Evolutionary conservation across 1,140 invertebrate genomes (phyloP), one percentile per base, ranked within the genome.

Genomic region (Tribolium castaneum): DNA sequence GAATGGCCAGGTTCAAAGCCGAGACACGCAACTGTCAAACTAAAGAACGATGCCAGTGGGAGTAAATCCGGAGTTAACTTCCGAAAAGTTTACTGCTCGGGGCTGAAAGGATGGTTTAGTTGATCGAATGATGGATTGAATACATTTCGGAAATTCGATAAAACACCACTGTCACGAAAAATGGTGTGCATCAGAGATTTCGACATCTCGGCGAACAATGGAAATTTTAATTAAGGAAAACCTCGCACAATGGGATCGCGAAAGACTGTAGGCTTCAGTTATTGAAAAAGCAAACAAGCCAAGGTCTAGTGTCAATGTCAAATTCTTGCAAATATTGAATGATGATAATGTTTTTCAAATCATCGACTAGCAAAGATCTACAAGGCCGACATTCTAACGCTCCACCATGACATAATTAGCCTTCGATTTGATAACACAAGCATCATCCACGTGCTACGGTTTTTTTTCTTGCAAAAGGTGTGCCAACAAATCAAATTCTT

Each of bases 111-210:
- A 66, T 22, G 59, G 59, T 66, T 66, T 59, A 59, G 59, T 30
- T 66, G 59, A 66, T 66, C 30, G 59, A 66, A 66, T 66, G 59
- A 66, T 66, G 59, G 59, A 66, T 66, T 66, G 59, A 66, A 66
- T 66, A 66, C 59, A 66, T 66, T 66, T 66, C 30, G 59, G 59
- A 66, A 66, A 66, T 66, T 66, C 30, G 59, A 66, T 66, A 34
- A 66, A 35, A 66, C 10, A 6, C 10, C 6, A 34, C 25, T 30
- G 30, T 13, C 59, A 35, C 25, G 59, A 45, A 45, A 30, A 45
- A 45, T 45, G 35, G 9, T 25, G 25, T 45, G 9, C 39, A 45
- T 45, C 39, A 0, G 7, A 13, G 51, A 52, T 52, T 52, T 52
- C 51, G 4, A 5, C 12, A 13, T 19, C 51, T 52, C 13, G 6